Evolutionary conservation across 2,888 invertebrate genomes (phyloP).

Genomic region (Pseudococcus longispinus): DNA sequence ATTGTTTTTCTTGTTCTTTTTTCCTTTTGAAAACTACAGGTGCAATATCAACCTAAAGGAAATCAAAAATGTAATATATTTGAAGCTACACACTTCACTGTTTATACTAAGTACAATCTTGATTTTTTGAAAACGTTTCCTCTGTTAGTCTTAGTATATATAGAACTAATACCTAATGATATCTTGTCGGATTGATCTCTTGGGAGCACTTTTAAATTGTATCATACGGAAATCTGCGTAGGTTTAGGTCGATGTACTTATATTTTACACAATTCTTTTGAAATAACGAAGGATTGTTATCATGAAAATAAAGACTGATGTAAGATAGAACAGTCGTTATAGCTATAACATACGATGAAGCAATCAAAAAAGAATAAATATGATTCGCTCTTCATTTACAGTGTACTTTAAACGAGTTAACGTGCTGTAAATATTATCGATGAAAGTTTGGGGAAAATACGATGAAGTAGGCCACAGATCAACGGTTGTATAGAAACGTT

Average conservation of each 20-base stretch:
- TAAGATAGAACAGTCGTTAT: background rate
- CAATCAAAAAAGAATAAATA: background rate
- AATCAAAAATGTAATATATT: too few relatives aligned
- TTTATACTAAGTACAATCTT: too few relatives aligned
- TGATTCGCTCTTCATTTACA: background rate
- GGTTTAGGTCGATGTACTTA: background rate
- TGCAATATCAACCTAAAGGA: too few relatives aligned
- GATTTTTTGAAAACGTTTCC: too few relatives aligned
- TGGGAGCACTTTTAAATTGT: background rate
- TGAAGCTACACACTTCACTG: too few relatives aligned
- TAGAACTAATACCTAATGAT: background rate
- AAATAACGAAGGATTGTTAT: background rate
- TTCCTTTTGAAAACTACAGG: too few relatives aligned
- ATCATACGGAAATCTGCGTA: background rate
- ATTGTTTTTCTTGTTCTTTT: too few relatives aligned
- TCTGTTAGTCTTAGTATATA: too few relatives aligned
- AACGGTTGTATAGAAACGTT: background rate
- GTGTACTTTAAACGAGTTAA: background rate
- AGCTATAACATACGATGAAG: background rate
- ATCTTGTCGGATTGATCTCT: background rate
- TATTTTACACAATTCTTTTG: background rate
- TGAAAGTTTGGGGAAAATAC: background rate
- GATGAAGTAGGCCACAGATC: background rate
- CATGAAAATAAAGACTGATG: background rate
- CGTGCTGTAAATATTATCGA: background rate